Evolutionary conservation across 2,113 vertebrate species (phyloP).

Genomic region (Stercorarius parasiticus): DNA sequence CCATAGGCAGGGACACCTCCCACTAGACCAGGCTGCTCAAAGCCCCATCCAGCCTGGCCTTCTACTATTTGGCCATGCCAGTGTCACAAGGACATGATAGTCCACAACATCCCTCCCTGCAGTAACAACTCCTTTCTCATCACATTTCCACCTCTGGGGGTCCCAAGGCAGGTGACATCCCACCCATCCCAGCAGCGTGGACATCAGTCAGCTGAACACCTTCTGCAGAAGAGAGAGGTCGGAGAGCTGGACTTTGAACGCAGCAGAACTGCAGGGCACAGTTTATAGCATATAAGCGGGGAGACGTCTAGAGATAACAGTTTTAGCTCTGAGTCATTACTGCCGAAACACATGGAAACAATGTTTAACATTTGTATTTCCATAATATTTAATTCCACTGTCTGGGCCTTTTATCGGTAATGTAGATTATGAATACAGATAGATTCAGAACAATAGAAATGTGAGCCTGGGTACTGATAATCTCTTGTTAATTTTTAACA

Average conservation of each 20-base stretch:
- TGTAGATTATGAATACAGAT: background rate
- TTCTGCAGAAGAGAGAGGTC: background rate
- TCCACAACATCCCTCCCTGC: background rate
- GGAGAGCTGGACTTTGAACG: background rate
- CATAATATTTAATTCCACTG: background rate
- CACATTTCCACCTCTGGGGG: background rate
- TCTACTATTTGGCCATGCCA: background rate
- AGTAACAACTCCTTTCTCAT: background rate
- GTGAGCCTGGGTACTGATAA: background rate
- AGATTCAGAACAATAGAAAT: background rate
- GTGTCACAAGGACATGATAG: background rate
- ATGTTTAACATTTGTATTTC: background rate
- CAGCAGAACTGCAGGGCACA: background rate
- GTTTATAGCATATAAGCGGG: background rate
- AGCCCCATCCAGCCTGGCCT: background rate
- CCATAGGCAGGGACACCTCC: background rate
- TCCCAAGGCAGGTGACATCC: background rate
- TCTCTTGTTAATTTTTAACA: constrained; percentile 21
- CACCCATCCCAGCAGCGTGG: background rate
- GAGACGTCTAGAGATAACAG: background rate
- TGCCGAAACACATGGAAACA: constrained; percentile 20
- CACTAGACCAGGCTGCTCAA: background rate
- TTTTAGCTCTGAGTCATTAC: constrained; percentile 17
- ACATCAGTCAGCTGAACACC: accelerated
- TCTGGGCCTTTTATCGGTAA: constrained; percentile 28